Percentiles rank a stretch among this genome's conserved stretches.
Evolutionary conservation across 1,140 invertebrate genomes (phyloP).

Genomic region (Neotoxoptera formosana): DNA sequence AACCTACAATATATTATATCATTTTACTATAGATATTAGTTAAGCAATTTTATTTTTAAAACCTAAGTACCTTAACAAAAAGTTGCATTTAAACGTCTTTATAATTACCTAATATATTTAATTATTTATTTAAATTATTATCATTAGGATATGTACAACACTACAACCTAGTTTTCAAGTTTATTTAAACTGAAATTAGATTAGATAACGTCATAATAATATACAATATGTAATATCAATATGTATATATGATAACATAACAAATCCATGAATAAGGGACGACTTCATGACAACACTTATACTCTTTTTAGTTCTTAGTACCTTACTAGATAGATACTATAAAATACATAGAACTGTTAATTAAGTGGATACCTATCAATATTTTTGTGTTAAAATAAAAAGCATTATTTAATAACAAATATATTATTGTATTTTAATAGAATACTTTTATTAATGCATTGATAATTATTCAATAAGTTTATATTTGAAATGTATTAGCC

Average conservation of each 20-base stretch:
- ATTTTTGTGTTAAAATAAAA: neutral
- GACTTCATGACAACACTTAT: no score
- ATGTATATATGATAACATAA: no score
- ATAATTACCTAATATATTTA: neutral
- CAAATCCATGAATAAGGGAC: no score
- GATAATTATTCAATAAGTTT: neutral
- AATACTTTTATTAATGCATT: neutral
- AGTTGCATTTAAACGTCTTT: neutral
- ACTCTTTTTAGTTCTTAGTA: no score
- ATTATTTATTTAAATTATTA: neutral
- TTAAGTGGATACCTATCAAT: neutral
- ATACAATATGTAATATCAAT: no score
- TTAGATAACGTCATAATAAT: neutral
- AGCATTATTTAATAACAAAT: no score
- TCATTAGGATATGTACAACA: neutral
- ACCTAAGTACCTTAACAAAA: neutral
- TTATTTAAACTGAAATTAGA: constrained; percentile 7
- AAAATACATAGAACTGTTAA: neutral
- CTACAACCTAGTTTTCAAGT: neutral
- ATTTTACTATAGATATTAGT: neutral
- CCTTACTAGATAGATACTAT: neutral
- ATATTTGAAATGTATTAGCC: neutral
- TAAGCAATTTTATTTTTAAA: neutral
- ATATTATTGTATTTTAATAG: no score
- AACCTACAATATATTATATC: neutral